These are phyloP conservation scores for Ectropis crepuscularia DNA, from an alignment of 2,888 invertebrate genomes.

Conservation along the genomic window DNA sequence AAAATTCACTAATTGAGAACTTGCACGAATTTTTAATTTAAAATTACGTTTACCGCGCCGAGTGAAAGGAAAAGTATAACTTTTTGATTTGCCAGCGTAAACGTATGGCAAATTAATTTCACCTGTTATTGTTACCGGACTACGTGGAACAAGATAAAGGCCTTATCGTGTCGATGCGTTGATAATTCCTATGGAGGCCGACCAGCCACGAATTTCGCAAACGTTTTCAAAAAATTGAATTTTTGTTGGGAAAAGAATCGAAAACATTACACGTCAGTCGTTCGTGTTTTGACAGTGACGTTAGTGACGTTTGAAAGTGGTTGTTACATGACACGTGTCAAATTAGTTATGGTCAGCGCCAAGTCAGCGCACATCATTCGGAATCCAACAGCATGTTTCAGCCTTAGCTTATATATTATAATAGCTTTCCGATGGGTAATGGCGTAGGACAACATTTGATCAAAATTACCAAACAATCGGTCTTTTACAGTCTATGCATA, in stretches of 20 bases:
- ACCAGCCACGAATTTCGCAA: constrained; percentile 46
- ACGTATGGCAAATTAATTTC: constrained; percentile 57
- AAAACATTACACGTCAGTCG: constrained; percentile 62
- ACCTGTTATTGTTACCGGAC: constrained; percentile 57
- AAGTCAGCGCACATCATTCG: background rate
- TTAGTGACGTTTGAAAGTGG: constrained; percentile 1
- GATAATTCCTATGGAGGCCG: constrained; percentile 55
- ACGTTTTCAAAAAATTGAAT: constrained; percentile 58
- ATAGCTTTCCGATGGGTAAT: background rate
- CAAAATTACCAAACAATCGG: background rate
- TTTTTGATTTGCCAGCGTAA: constrained; percentile 35
- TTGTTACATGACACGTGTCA: constrained; percentile 4
- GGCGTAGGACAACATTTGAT: background rate
- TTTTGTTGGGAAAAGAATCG: constrained; percentile 30
- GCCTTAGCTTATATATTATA: background rate
- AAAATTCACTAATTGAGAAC: constrained; percentile 35
- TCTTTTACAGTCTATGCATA: background rate
- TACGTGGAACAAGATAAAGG: constrained; percentile 71
- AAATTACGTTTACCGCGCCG: constrained; percentile 38
- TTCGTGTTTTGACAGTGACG: constrained; percentile 16
- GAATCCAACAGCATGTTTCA: background rate
- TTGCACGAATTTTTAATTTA: constrained; percentile 38
- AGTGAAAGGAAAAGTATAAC: constrained; percentile 14
- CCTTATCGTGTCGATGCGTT: constrained; percentile 65
- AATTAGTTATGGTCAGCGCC: background rate